A percentile compares a stretch with the other conserved stretches of the same genome.
These are phyloP conservation scores for Amphilophus citrinellus DNA, from an alignment of 2,113 vertebrate species.

Conservation along the genomic window DNA sequence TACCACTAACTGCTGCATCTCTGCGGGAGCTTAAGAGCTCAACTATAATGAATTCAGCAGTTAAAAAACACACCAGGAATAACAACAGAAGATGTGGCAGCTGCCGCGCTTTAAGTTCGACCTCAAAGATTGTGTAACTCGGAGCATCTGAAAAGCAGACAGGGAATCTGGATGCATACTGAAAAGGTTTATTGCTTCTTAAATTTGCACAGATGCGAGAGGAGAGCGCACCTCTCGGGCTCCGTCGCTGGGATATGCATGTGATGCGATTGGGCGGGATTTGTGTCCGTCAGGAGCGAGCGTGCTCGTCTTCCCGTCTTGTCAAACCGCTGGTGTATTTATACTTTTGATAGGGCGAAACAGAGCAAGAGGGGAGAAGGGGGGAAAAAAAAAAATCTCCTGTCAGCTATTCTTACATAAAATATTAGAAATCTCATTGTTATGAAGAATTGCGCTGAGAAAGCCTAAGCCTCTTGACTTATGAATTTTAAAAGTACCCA, in stretches of 20 bases:
- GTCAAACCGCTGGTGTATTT: slow-evolving; percentile 61
- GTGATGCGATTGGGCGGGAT: slow-evolving; percentile 71
- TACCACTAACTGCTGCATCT: slow-evolving; percentile 23
- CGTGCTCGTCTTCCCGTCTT: background rate
- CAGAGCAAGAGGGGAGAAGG: slow-evolving; percentile 47
- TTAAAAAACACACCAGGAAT: slow-evolving; percentile 29
- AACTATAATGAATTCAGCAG: slow-evolving; percentile 48
- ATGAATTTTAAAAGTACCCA: slow-evolving; percentile 81
- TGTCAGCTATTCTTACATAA: slow-evolving; percentile 86
- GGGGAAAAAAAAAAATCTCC: slow-evolving; percentile 70
- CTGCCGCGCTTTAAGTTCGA: slow-evolving; percentile 42
- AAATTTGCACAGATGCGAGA: slow-evolving; percentile 31
- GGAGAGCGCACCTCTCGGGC: slow-evolving; percentile 15
- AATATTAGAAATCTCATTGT: slow-evolving; percentile 84
- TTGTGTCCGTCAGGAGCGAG: slow-evolving; percentile 65
- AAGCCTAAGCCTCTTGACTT: slow-evolving; percentile 87
- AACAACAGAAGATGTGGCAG: slow-evolving; percentile 31
- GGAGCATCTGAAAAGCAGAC: slow-evolving; percentile 13
- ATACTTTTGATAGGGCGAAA: slow-evolving; percentile 55
- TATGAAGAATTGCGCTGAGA: slow-evolving; percentile 78
- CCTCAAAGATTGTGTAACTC: slow-evolving; percentile 49
- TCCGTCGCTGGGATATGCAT: slow-evolving; percentile 34
- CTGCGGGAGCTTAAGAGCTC: slow-evolving; percentile 54
- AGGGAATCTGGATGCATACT: slow-evolving; percentile 34
- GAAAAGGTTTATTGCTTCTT: slow-evolving; percentile 56